These are phyloP conservation scores for Drosophila suzukii DNA, from an alignment of 1,140 invertebrate species.

Conservation along the genomic window DNA sequence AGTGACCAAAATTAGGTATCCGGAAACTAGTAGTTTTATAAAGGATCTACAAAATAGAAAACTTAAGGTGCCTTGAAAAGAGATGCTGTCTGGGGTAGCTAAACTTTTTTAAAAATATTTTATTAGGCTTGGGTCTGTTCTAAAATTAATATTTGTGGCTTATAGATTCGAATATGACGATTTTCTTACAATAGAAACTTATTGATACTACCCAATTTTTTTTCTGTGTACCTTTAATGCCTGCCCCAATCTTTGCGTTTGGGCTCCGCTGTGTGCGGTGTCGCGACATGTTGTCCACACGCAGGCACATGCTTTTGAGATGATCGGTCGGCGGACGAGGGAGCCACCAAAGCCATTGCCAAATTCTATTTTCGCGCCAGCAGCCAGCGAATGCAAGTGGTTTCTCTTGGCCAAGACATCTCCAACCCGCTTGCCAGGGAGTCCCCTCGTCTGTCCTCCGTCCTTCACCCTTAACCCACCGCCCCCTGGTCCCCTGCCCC, in stretches of 20 bases:
- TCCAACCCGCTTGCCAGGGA: neutral
- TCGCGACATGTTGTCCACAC: slow-evolving; percentile 78
- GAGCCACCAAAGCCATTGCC: slow-evolving; percentile 72
- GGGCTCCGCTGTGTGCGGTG: slow-evolving; percentile 22
- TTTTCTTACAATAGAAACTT: neutral
- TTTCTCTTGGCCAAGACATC: slow-evolving; percentile 47
- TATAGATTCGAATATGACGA: too few relatives aligned
- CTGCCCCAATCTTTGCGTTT: slow-evolving; percentile 28
- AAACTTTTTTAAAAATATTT: too few relatives aligned
- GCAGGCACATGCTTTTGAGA: slow-evolving; percentile 46
- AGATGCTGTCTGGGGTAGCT: too few relatives aligned
- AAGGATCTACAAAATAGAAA: too few relatives aligned
- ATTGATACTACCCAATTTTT: neutral
- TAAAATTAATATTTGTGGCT: too few relatives aligned
- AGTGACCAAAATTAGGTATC: too few relatives aligned
- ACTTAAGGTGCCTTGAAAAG: too few relatives aligned
- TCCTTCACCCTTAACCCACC: slow-evolving; percentile 5
- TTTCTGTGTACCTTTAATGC: slow-evolving; percentile 34
- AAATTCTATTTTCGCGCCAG: slow-evolving; percentile 69
- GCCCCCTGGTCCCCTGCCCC: neutral
- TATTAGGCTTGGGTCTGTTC: too few relatives aligned
- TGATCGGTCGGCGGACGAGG: slow-evolving; percentile 12
- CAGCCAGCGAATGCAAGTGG: slow-evolving; percentile 69
- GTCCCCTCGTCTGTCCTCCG: slow-evolving; percentile 14
- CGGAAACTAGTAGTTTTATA: too few relatives aligned